Conservation (phyloP, 1,140 invertebrate species). For the Tachypleus tridentatus region DNA sequence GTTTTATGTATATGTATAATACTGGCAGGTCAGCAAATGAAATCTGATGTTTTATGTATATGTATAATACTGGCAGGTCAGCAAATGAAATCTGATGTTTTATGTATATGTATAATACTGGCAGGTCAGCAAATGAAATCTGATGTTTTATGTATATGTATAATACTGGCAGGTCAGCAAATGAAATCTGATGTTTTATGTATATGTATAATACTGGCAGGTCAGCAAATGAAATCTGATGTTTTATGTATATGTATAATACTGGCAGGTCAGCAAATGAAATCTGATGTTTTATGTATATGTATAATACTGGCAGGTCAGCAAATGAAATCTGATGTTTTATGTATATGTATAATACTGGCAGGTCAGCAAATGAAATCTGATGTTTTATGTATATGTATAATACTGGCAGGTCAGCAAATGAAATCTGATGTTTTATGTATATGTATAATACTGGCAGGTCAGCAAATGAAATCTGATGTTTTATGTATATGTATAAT, state of each 20-base stretch:
- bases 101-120: not conserved
- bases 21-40: not conserved
- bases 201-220: not conserved
- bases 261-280: not conserved
- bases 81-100: slow-evolving; percentile 4
- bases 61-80: slow-evolving; percentile 1
- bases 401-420: slow-evolving; percentile 3
- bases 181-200: slow-evolving; percentile 1
- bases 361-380: not conserved
- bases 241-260: slow-evolving; percentile 1
- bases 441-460: not conserved
- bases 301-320: slow-evolving; percentile 1
- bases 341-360: not conserved
- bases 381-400: not conserved
- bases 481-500: slow-evolving; percentile 1
- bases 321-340: slow-evolving; percentile 4
- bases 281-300: not conserved
- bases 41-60: not conserved
- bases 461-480: slow-evolving; percentile 1
- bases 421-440: slow-evolving; percentile 1
- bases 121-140: not conserved
- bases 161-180: slow-evolving; percentile 3
- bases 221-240: slow-evolving; percentile 1
- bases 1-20: slow-evolving; percentile 1
- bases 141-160: not conserved